Evolutionary conservation across 2,797 vertebrate genomes (phyloP).

Genomic region (Hypotaenidia okinawae): DNA sequence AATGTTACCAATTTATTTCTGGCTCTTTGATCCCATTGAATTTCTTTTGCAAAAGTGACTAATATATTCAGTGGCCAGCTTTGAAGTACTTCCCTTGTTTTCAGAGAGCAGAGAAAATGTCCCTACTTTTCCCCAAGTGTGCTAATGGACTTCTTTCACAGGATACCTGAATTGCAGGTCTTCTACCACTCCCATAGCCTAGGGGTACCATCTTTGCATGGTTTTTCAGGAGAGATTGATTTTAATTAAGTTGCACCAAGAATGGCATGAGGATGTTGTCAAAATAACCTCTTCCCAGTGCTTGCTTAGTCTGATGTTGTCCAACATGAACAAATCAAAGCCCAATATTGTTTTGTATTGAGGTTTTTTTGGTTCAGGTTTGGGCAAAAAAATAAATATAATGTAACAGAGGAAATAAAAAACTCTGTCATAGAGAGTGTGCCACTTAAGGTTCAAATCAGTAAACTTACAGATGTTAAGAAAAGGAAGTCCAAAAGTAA

Average conservation of each 20-base stretch:
- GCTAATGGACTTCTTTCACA: not conserved
- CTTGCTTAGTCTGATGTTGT: not conserved
- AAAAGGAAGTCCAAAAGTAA: not conserved
- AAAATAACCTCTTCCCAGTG: not conserved
- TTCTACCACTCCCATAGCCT: not conserved
- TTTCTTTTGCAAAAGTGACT: not conserved
- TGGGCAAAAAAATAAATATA: not conserved
- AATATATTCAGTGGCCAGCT: not conserved
- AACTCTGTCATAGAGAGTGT: not conserved
- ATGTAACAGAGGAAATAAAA: not conserved
- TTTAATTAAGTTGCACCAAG: not conserved
- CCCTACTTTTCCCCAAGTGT: not conserved
- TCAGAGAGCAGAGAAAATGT: not conserved
- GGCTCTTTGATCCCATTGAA: not conserved
- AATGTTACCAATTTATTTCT: not conserved
- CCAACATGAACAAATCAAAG: not conserved
- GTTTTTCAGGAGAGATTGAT: not conserved
- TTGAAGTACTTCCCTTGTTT: conserved; percentile 14
- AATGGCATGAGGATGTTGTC: not conserved
- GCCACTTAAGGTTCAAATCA: not conserved
- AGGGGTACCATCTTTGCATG: not conserved
- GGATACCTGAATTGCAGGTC: not conserved
- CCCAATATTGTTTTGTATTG: not conserved
- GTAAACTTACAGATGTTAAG: not conserved
- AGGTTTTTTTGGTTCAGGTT: not conserved